Conservation (phyloP, 1,140 invertebrate species). For the Bombus huntii region DNA sequence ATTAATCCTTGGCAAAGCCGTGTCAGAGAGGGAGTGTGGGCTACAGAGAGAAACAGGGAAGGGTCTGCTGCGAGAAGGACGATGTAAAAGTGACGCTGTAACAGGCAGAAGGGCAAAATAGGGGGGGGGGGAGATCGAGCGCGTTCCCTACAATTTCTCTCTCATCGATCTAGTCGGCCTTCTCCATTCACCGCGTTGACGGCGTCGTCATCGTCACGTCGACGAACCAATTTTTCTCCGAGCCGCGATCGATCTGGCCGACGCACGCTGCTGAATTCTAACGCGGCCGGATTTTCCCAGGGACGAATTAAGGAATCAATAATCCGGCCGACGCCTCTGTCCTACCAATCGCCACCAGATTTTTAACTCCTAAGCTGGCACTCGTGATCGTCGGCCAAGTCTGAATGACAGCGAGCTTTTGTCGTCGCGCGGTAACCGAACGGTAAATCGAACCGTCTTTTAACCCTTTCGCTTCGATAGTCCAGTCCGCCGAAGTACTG, state of each 20-base stretch:
- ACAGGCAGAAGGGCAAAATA: conserved; percentile 1
- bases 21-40: background rate
- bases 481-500: too few species aligned
- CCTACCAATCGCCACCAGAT: background rate
- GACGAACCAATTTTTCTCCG: conserved; percentile 52
- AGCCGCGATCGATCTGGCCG: conserved; percentile 34
- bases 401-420: too few species aligned
- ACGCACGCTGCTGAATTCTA: conserved; percentile 1
- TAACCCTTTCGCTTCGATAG: too few species aligned
- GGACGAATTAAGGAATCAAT: conserved; percentile 27
- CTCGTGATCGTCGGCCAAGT: too few species aligned
- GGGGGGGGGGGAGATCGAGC: conserved; percentile 2
- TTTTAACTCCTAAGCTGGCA: background rate
- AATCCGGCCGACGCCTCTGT: background rate
- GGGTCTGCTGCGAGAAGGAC: background rate
- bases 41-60: background rate
- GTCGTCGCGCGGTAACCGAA: too few species aligned
- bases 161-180: conserved; percentile 35
- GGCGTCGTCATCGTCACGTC: conserved; percentile 1
- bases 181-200: background rate
- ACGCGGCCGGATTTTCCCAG: conserved; percentile 3
- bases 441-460: background rate
- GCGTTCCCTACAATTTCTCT: conserved; percentile 21
- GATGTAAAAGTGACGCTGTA: conserved; percentile 5
- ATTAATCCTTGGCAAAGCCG: conserved; percentile 71